Conservation (phyloP, 2,888 invertebrate genomes). For the Tipula helvola region DNA sequence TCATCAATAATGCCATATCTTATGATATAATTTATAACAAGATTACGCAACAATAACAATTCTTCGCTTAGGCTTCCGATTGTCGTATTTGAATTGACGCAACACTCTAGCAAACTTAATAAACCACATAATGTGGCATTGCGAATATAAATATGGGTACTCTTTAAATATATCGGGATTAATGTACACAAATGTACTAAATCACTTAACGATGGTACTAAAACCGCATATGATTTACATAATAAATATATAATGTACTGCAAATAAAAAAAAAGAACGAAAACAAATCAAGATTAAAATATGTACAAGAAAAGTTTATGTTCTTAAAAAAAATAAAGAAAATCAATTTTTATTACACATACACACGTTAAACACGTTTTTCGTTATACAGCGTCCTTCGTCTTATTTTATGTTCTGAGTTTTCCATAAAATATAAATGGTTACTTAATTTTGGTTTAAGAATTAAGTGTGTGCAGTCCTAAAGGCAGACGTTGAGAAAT, state of each 20-base stretch:
- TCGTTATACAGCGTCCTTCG: background rate
- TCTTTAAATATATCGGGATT: conserved; percentile 34
- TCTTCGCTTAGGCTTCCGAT: conserved; percentile 36
- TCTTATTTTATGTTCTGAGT: background rate
- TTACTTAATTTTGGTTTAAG: background rate
- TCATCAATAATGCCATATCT: conserved; percentile 35
- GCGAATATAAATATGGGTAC: conserved; percentile 35
- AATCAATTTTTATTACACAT: conserved; percentile 15
- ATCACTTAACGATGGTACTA: conserved; percentile 32
- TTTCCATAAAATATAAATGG: background rate
- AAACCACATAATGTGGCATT: conserved; percentile 34
- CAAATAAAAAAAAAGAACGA: conserved; percentile 14
- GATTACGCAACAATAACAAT: conserved; percentile 30
- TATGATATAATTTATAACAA: conserved; percentile 33
- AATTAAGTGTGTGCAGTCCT: background rate
- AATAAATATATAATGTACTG: conserved; percentile 35
- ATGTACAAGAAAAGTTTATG: background rate
- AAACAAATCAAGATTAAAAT: conserved; percentile 8
- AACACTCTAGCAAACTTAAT: conserved; percentile 33
- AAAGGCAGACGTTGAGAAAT: background rate
- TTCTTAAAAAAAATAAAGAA: conserved; percentile 10
- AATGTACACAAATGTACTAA: conserved; percentile 31
- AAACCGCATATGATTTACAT: conserved; percentile 34
- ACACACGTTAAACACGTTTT: background rate
- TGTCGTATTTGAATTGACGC: conserved; percentile 33